Percentiles rank a stretch among this genome's conserved stretches.
phyloP scores from a whole-genome alignment of 2,797 vertebrate genomes.

The Centropyge bicolor region DNA sequence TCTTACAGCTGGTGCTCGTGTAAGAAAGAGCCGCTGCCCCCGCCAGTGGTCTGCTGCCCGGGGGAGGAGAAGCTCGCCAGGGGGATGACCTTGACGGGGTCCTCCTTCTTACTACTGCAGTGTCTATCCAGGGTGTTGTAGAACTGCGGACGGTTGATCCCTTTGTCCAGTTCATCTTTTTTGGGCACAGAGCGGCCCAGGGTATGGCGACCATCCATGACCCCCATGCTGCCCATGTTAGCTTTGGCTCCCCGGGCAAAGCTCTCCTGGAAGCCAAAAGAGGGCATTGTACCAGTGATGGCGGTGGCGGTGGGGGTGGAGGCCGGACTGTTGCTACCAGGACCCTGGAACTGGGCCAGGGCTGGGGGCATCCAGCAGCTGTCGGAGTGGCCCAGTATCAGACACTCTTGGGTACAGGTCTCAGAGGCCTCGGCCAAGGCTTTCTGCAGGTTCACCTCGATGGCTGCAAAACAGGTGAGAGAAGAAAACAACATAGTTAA shows the following conservation, averaged over 20 bases:
- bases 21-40: slow-evolving; percentile 83
- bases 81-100: slow-evolving; percentile 93
- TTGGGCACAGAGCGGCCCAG: slow-evolving; percentile 91
- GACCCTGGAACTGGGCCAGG: slow-evolving; percentile 90
- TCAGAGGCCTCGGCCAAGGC: slow-evolving; percentile 95
- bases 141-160: slow-evolving; percentile 89
- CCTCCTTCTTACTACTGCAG: slow-evolving; percentile 88
- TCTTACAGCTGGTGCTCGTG: slow-evolving; percentile 94
- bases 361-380: slow-evolving; percentile 98
- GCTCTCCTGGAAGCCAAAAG: slow-evolving; percentile 90
- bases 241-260: slow-evolving; percentile 86
- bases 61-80: slow-evolving; percentile 91
- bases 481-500: slow-evolving; percentile 53
- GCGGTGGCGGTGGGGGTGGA: slow-evolving; percentile 79
- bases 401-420: slow-evolving; percentile 98
- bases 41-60: slow-evolving; percentile 82
- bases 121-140: slow-evolving; percentile 95
- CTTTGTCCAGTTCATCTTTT: slow-evolving; percentile 93
- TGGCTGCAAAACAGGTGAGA: slow-evolving; percentile 83
- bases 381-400: slow-evolving; percentile 98
- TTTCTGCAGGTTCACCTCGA: slow-evolving; percentile 96
- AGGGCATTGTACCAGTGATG: slow-evolving; percentile 81
- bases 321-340: slow-evolving; percentile 80
- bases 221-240: slow-evolving; percentile 81
- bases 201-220: slow-evolving; percentile 89